A percentile compares a stretch with the other conserved stretches of the same genome.
These are phyloP conservation scores for Corvus hawaiiensis DNA, from an alignment of 2,113 vertebrate genomes.

Conservation along the genomic window DNA sequence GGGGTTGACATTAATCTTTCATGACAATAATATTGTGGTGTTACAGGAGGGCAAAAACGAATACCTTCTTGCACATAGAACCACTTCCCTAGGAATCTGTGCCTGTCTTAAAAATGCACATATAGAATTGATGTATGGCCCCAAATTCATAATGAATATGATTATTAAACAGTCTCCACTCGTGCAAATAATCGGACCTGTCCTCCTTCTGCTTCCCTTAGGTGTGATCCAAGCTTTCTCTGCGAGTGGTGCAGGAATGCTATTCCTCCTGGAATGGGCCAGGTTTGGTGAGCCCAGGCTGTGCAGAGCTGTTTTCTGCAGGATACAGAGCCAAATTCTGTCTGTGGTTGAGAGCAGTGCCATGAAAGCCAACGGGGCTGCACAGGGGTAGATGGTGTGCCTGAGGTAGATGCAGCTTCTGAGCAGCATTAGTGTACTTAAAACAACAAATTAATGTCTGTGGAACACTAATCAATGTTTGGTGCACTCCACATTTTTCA, in stretches of 20 bases:
- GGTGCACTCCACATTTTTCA: constrained; percentile 73
- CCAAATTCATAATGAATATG: constrained; percentile 18
- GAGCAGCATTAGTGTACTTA: constrained; percentile 31
- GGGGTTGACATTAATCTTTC: constrained; percentile 65
- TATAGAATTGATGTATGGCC: constrained; percentile 23
- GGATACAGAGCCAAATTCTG: not conserved
- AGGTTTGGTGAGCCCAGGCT: not conserved
- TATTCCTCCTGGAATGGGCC: not conserved
- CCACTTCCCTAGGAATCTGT: constrained; percentile 39
- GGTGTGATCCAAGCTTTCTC: not conserved
- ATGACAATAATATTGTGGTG: constrained; percentile 64
- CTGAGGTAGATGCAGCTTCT: not conserved
- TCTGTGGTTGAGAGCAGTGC: not conserved
- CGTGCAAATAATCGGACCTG: not conserved
- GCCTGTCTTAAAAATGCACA: constrained; percentile 21
- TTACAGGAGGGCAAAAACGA: constrained; percentile 49
- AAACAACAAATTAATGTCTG: constrained; percentile 27
- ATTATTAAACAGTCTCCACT: constrained; percentile 16
- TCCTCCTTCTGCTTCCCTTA: not conserved
- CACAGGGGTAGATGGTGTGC: not conserved
- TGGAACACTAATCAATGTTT: constrained; percentile 71
- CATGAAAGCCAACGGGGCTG: not conserved
- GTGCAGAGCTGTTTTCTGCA: not conserved
- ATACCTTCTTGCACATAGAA: not conserved
- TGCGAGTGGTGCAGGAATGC: rapidly evolving